Base-by-base conservation (phyloP, 2,113 vertebrate genomes). In the Galeopterus variegatus region DNA sequence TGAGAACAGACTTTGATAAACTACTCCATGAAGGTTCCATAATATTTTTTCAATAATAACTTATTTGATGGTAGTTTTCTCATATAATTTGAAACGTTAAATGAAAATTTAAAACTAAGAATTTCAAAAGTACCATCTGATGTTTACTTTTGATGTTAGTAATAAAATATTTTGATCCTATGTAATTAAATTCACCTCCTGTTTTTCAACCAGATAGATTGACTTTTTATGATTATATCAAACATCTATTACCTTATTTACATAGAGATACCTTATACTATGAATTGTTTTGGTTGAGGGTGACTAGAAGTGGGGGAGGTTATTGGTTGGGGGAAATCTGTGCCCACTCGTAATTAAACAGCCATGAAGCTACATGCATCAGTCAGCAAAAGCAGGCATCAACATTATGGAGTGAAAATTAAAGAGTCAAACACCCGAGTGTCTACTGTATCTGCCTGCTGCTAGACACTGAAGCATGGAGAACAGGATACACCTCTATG, bases 401-500 rank as follows among this genome's bases (percentile, higher is more conserved):
- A 93, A 92, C 96, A 98, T 98, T 98, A 98, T 97, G 90, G 98
- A 98, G 97, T 98, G 98, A 98, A 98, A 99, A 99, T 98, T 98
- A 98, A 98, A 98, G 98, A 98, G 98, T 98, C 98, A 98, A 98
- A 98, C 97, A 99, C 98, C 95, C 58, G 54, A 98, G 98, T 99
- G 98, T 99, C 98, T 98, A 98, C 98, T 98, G 97, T 99, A 99
- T 99, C 97, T 98, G 98, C 99, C 99, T 98, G 98, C 99, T 99
- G 99, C 97, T 98, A 99, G 98, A 99, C 99, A 98, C 98, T 99
- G 99, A 99, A 99, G 99, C 99, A 99, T 99, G 99, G 99, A 99
- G 99, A 99, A 99, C 99, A 99, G 99, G 99, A 99, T 99, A 99
- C 99, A 99, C 99, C 99, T 99, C 99, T 99, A 99, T 99, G 99